These are phyloP conservation scores for Tenebrio molitor DNA, from an alignment of 1,140 invertebrate genomes.

Conservation along the genomic window DNA sequence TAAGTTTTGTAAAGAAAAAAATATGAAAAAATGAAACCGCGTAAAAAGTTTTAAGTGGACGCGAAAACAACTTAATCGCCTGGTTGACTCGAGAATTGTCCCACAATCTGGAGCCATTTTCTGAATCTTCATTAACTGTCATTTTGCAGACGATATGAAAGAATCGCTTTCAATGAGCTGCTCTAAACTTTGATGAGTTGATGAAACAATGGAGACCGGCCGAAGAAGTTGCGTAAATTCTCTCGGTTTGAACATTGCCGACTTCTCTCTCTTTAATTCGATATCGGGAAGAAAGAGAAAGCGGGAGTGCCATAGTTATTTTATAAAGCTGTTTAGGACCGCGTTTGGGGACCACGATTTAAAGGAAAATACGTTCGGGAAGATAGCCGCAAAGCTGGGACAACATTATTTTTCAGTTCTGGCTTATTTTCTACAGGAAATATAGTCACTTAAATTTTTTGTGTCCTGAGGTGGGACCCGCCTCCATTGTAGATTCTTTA, in stretches of 20 bases:
- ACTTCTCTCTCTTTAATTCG: neutral
- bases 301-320: conserved; percentile 9
- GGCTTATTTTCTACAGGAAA: neutral
- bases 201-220: conserved; percentile 30
- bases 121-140: neutral
- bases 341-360: neutral
- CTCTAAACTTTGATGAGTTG: conserved; percentile 37
- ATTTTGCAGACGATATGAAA: neutral
- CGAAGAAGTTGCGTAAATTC: conserved; percentile 22
- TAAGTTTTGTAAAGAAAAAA: too few relatives aligned
- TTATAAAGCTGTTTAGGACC: conserved; percentile 18
- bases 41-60: neutral
- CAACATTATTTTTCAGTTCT: neutral
- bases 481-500: too few relatives aligned
- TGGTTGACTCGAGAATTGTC: neutral
- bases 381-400: neutral
- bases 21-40: neutral
- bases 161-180: conserved; percentile 13
- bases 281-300: neutral
- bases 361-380: conserved; percentile 10
- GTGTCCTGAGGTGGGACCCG: too few relatives aligned
- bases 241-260: conserved; percentile 7
- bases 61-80: neutral
- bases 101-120: neutral
- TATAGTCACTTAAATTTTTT: too few relatives aligned